phyloP scores from a whole-genome alignment of 2,113 vertebrate genomes.

The Dipodomys merriami region DNA sequence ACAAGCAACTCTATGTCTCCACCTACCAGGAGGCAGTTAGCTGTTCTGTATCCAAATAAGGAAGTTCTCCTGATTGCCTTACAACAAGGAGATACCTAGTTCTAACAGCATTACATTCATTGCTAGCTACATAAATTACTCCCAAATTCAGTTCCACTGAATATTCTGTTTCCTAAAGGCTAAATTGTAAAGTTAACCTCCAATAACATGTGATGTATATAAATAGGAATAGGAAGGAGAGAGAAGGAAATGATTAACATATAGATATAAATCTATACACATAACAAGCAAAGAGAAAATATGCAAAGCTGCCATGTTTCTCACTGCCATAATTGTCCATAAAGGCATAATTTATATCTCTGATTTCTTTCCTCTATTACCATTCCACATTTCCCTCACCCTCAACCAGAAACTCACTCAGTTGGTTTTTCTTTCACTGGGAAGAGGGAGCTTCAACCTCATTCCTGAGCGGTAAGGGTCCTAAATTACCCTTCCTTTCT shows the following conservation, averaged over 20 bases:
- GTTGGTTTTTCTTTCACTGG: background rate
- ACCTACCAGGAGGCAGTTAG: background rate
- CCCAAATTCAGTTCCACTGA: background rate
- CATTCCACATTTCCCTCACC: background rate
- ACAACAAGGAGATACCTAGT: background rate
- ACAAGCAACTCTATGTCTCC: background rate
- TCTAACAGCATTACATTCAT: background rate
- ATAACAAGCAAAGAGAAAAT: background rate
- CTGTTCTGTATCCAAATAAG: background rate
- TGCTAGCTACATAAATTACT: background rate
- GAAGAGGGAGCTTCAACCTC: background rate
- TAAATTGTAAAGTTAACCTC: background rate
- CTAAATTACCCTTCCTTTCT: background rate
- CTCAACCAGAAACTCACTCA: background rate
- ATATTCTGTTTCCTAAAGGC: background rate
- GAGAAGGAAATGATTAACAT: background rate
- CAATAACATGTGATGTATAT: background rate
- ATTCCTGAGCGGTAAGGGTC: background rate
- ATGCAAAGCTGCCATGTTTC: background rate
- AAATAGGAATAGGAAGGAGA: background rate
- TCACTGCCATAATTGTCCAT: background rate
- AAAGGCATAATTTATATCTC: background rate
- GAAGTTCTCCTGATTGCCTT: background rate
- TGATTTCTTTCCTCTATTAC: background rate
- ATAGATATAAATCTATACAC: background rate